A percentile compares a stretch with the other conserved stretches of the same genome.
These are phyloP conservation scores for Venturia canescens DNA, from an alignment of 1,140 invertebrate species.

Conservation along the genomic window DNA sequence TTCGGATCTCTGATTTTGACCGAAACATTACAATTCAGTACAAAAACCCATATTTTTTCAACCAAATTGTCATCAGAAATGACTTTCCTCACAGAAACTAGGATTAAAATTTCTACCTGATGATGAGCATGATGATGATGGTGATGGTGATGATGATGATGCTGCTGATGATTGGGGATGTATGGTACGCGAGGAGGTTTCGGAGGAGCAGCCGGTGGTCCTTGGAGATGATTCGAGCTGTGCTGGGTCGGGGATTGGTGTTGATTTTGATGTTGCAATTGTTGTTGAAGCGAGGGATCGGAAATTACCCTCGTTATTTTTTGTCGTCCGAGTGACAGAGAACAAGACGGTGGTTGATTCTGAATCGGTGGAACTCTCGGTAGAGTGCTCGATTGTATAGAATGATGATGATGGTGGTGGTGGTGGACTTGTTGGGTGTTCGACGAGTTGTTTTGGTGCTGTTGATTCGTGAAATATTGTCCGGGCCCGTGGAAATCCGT, in stretches of 20 bases:
- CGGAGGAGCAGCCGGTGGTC: constrained; percentile 79
- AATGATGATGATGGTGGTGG: constrained; percentile 44
- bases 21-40: too few species aligned
- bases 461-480: constrained; percentile 38
- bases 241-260: constrained; percentile 56
- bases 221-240: constrained; percentile 62
- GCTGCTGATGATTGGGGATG: constrained; percentile 60
- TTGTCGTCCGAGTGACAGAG: constrained; percentile 71
- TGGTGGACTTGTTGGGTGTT: constrained; percentile 45
- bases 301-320: constrained; percentile 73
- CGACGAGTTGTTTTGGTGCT: constrained; percentile 20
- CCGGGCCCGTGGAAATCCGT: constrained; percentile 55
- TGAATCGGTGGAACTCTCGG: constrained; percentile 69
- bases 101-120: constrained; percentile 29
- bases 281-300: constrained; percentile 69
- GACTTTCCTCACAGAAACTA: background rate
- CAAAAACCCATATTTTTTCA: too few species aligned
- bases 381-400: constrained; percentile 68
- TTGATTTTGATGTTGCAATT: constrained; percentile 59
- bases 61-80: background rate
- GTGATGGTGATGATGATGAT: constrained; percentile 62
- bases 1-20: too few species aligned
- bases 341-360: constrained; percentile 69
- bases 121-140: constrained; percentile 64
- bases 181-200: constrained; percentile 84